Evolutionary conservation across 1,140 invertebrate species (phyloP), one percentile per base, ranked within the genome.

Genomic region (Saxidomus purpurata): DNA sequence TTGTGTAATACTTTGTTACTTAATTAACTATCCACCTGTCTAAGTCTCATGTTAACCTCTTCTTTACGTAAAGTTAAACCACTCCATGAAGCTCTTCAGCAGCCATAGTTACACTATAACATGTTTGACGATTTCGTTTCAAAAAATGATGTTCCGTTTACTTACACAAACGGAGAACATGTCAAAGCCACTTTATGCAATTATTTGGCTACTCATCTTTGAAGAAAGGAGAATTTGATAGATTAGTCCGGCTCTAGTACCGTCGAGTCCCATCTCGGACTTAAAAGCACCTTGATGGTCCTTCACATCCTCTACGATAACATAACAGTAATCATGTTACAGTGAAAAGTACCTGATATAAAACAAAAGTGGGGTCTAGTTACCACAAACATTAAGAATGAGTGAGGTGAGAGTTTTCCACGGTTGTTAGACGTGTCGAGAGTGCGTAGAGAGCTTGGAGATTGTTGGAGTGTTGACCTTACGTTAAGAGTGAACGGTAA

Each of bases 331-430:
- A 88, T 88, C 86, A 71, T 49, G 86, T 88, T 88, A 81, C 86
- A 69, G 59, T 71, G 61, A 28, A 80, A 69, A 88, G 76, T 88
- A 71, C 76, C 86, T 88, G 86, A 81, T 80, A 55, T 52, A 80
- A 88, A 88, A 88, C 77, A 88, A 80, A 88, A 88, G 86, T 88
- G 76, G 77, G 43, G 59, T 88, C 71, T 88, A 61, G 79, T 81
- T 63, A 67, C 86, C 31, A 36, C 76, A 80, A 80, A 88, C 61
- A 87, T 87, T 87, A 43, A n/a, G 13, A n/a, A 31, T 15, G 47
- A 67, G 59, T 47, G 49, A 87, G 71, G 85, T 52, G 76, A 88
- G 77, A 88, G 86, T 67, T 36, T 52, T 81, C 38, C 47, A 36
- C 19, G 74, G 76, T 71, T 88, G 76, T 80, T 69, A 55, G 52